Conservation (phyloP, 2,113 vertebrate species). For the Chaenocephalus aceratus region DNA sequence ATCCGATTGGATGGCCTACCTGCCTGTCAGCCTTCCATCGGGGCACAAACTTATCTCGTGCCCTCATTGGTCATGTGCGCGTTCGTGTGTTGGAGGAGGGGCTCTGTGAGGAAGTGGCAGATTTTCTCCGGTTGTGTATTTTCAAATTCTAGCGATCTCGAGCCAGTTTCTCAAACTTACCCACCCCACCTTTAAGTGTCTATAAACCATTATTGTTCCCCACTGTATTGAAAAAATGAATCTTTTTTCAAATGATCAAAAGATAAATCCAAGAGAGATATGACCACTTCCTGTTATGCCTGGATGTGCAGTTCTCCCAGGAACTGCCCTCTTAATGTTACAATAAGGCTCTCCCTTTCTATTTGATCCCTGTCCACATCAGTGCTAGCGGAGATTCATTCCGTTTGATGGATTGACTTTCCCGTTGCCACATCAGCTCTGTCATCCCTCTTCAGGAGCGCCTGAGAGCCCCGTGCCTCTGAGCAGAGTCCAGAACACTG, state of each 20-base stretch:
- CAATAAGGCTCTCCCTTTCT: slow-evolving; percentile 23
- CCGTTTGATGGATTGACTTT: slow-evolving; percentile 61
- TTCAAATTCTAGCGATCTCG: too few relatives aligned
- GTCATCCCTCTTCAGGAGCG: slow-evolving; percentile 54
- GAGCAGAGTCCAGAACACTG: slow-evolving; percentile 47
- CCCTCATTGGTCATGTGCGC: too few relatives aligned
- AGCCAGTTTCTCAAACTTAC: too few relatives aligned
- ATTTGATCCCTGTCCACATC: slow-evolving; percentile 52
- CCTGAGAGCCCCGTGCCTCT: slow-evolving; percentile 47
- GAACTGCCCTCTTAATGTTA: slow-evolving; percentile 32
- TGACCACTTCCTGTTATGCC: slow-evolving; percentile 32
- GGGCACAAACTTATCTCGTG: too few relatives aligned
- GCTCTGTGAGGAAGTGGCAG: too few relatives aligned
- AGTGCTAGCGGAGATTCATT: slow-evolving; percentile 62
- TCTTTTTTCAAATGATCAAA: not conserved
- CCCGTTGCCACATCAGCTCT: slow-evolving; percentile 53
- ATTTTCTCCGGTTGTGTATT: too few relatives aligned
- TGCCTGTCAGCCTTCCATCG: too few relatives aligned
- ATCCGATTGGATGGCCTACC: too few relatives aligned
- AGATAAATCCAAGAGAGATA: slow-evolving; percentile 3
- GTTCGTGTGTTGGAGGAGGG: too few relatives aligned
- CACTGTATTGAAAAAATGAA: too few relatives aligned
- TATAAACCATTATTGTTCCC: too few relatives aligned
- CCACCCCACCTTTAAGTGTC: too few relatives aligned
- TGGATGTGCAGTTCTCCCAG: slow-evolving; percentile 28